Evolutionary conservation across 1,140 invertebrate genomes (phyloP).

Genomic region (Neodiprion lecontei): DNA sequence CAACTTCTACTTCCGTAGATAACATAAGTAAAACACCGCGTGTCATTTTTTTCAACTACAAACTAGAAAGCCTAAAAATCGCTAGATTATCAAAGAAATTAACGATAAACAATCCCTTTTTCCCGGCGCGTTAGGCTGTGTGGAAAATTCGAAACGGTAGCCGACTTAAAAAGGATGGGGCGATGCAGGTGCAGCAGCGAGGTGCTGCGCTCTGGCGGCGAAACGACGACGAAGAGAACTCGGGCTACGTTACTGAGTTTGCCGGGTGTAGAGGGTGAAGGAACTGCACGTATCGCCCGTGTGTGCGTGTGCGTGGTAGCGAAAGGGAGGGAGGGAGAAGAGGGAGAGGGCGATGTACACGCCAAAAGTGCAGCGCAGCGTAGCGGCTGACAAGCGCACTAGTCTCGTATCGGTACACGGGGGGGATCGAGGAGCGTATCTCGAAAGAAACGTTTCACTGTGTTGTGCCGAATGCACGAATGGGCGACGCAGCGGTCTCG

Average conservation of each 20-base stretch:
- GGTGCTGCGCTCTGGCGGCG: constrained; percentile 5
- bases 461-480: too few species aligned
- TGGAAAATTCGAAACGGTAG: neutral
- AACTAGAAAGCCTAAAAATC: neutral
- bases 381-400: too few species aligned
- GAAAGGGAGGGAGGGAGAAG: neutral
- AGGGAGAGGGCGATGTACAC: neutral
- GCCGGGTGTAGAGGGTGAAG: constrained; percentile 2
- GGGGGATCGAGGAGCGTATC: too few species aligned
- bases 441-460: too few species aligned
- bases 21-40: neutral
- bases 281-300: neutral
- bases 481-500: too few species aligned
- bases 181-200: neutral
- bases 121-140: too few species aligned
- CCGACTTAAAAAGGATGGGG: neutral
- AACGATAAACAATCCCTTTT: too few species aligned
- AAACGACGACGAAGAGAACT: neutral
- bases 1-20: neutral
- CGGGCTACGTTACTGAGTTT: neutral
- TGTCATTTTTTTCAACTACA: too few species aligned
- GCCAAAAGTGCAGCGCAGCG: too few species aligned
- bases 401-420: too few species aligned
- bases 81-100: neutral
- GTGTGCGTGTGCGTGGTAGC: neutral